Percentiles rank a stretch among this genome's conserved stretches.
These are phyloP conservation scores for Palythoa grandiflora DNA, from an alignment of 92 coral and sea anemone genomes.

Conservation along the genomic window DNA sequence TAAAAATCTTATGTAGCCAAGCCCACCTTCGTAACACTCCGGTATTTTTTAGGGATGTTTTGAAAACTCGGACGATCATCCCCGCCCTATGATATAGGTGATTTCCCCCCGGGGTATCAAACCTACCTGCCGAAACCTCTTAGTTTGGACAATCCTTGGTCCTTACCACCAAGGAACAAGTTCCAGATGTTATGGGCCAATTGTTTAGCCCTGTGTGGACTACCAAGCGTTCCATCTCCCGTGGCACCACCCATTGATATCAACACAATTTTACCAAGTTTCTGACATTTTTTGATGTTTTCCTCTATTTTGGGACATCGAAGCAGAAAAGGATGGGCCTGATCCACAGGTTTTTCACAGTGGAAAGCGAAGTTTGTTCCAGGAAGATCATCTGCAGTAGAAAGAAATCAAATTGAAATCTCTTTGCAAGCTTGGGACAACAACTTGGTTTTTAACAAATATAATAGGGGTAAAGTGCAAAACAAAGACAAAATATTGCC, in stretches of 20 bases:
- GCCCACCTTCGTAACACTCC: too few species aligned
- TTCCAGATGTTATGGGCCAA: constrained; percentile 74
- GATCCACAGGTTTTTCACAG: constrained; percentile 71
- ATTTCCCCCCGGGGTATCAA: neutral
- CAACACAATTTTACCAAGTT: constrained; percentile 72
- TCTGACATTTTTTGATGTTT: constrained; percentile 80
- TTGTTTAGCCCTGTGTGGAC: constrained; percentile 61
- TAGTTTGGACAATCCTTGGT: constrained; percentile 40
- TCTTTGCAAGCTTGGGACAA: neutral
- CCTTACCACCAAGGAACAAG: constrained; percentile 72
- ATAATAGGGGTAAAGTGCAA: too few species aligned
- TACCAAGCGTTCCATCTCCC: constrained; percentile 84
- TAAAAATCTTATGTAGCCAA: too few species aligned
- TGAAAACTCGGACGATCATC: too few species aligned
- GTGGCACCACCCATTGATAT: constrained; percentile 93
- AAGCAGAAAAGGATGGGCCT: constrained; percentile 75
- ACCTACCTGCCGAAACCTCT: constrained; percentile 85
- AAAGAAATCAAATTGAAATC: neutral
- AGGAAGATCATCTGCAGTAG: constrained; percentile 52
- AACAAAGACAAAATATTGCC: too few species aligned
- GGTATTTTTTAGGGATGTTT: too few species aligned
- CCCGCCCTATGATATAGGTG: too few species aligned
- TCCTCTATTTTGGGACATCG: constrained; percentile 81
- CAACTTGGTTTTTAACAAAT: neutral
- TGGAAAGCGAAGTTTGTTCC: constrained; percentile 86